Percentiles rank a stretch among this genome's conserved stretches.
phyloP scores from a whole-genome alignment of 1,140 invertebrate species.

The Heliconius melpomene region DNA sequence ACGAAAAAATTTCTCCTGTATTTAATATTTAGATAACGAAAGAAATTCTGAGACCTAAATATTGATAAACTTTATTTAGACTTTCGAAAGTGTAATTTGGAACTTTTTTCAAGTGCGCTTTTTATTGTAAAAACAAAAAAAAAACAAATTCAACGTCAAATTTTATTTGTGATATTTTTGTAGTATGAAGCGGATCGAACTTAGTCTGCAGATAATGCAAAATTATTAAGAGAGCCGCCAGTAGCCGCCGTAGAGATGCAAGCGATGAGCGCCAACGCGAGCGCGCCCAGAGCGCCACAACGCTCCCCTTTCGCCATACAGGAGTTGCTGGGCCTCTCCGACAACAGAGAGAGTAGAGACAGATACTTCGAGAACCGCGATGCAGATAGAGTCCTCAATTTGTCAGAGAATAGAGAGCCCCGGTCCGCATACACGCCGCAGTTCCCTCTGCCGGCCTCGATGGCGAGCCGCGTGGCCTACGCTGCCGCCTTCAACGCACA shows the following conservation, averaged over 20 bases:
- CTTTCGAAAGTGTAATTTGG: constrained; percentile 23
- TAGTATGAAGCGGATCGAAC: constrained; percentile 27
- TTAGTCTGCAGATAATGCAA: constrained; percentile 14
- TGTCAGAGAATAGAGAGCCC: constrained; percentile 70
- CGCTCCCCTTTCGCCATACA: constrained; percentile 95
- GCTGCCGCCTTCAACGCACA: constrained; percentile 94
- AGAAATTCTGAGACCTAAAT: constrained; percentile 15
- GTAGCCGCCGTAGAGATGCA: constrained; percentile 55
- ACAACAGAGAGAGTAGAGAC: constrained; percentile 58
- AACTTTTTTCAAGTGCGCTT: constrained; percentile 26
- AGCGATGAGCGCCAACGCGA: constrained; percentile 71
- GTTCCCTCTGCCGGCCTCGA: constrained; percentile 82
- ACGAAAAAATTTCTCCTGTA: constrained; percentile 14
- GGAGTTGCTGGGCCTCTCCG: constrained; percentile 91
- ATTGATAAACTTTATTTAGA: constrained; percentile 19
- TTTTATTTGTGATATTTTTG: constrained; percentile 19
- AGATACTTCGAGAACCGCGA: constrained; percentile 59
- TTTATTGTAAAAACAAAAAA: not conserved
- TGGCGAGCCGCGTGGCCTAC: constrained; percentile 85
- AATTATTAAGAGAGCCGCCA: constrained; percentile 10
- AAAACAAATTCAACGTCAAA: not conserved
- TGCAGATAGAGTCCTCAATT: constrained; percentile 57
- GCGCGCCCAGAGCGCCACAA: constrained; percentile 84
- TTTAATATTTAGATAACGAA: constrained; percentile 18
- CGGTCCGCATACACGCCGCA: constrained; percentile 72